phyloP scores from a whole-genome alignment of 1,140 invertebrate species.

The Halictus rubicundus region DNA sequence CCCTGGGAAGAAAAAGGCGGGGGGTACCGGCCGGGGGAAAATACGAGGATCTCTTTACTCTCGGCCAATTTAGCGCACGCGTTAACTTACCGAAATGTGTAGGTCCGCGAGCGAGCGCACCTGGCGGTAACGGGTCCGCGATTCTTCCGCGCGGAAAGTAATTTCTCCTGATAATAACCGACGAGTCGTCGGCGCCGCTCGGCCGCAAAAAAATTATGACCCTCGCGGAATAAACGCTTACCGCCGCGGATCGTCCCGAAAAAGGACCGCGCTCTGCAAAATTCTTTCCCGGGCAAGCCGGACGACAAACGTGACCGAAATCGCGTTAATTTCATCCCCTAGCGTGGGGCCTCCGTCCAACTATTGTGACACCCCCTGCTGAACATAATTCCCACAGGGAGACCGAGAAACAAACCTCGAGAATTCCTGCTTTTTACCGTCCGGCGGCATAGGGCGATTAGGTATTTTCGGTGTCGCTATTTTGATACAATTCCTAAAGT shows the following conservation, averaged over 20 bases:
- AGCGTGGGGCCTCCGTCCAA: too few relatives aligned
- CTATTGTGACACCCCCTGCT: too few relatives aligned
- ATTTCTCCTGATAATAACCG: constrained; percentile 52
- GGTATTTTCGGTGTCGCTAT: too few relatives aligned
- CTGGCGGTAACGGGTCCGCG: background rate
- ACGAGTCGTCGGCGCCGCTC: constrained; percentile 8
- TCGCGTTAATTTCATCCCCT: too few relatives aligned
- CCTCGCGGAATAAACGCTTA: constrained; percentile 56
- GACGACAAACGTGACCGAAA: constrained; percentile 24
- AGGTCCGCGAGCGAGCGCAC: background rate
- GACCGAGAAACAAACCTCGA: too few relatives aligned
- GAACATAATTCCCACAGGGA: too few relatives aligned
- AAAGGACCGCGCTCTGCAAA: constrained; percentile 14
- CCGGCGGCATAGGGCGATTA: too few relatives aligned
- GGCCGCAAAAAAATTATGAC: constrained; percentile 41
- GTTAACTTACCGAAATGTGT: constrained; percentile 24
- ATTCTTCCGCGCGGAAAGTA: constrained; percentile 39
- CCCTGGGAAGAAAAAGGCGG: too few relatives aligned
- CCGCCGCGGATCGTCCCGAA: constrained; percentile 14
- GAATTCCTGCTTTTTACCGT: too few relatives aligned
- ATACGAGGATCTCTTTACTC: background rate
- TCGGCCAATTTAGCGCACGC: constrained; percentile 23
- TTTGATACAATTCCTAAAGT: too few relatives aligned
- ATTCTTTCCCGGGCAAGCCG: constrained; percentile 44
- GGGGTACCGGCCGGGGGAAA: background rate